phyloP scores from a whole-genome alignment of 2,888 invertebrate species.

The Troides oblongomaculatus region DNA sequence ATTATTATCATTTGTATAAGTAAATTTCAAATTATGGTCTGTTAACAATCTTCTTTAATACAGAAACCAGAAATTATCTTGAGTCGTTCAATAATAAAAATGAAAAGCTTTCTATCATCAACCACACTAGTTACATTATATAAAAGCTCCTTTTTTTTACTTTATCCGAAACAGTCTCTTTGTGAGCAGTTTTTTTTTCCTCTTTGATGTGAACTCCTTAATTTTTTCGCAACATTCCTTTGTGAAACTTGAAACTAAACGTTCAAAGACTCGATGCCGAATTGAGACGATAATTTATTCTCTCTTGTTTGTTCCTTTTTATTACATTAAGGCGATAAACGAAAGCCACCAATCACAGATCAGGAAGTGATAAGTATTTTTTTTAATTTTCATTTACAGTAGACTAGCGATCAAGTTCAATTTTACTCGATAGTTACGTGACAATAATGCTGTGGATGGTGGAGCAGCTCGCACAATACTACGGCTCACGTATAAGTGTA shows the following conservation, averaged over 20 bases:
- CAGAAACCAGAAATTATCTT: not conserved
- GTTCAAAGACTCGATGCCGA: not conserved
- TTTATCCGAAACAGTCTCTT: not conserved
- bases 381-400: too few relatives aligned
- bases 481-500: too few relatives aligned
- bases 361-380: not conserved
- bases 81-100: not conserved
- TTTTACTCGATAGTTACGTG: too few relatives aligned
- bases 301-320: not conserved
- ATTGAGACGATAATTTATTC: not conserved
- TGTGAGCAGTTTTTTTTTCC: not conserved
- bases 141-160: not conserved
- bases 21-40: too few relatives aligned
- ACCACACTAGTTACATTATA: not conserved
- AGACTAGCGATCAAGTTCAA: too few relatives aligned
- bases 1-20: too few relatives aligned
- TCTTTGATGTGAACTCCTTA: not conserved
- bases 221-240: constrained; percentile 4
- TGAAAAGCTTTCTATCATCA: not conserved
- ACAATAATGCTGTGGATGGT: too few relatives aligned
- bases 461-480: too few relatives aligned
- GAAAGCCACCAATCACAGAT: not conserved
- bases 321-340: not conserved
- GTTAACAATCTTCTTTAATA: not conserved
- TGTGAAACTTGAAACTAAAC: not conserved